These are phyloP conservation scores for Candidula unifasciata DNA, from an alignment of 2,888 invertebrate genomes.

Conservation along the genomic window DNA sequence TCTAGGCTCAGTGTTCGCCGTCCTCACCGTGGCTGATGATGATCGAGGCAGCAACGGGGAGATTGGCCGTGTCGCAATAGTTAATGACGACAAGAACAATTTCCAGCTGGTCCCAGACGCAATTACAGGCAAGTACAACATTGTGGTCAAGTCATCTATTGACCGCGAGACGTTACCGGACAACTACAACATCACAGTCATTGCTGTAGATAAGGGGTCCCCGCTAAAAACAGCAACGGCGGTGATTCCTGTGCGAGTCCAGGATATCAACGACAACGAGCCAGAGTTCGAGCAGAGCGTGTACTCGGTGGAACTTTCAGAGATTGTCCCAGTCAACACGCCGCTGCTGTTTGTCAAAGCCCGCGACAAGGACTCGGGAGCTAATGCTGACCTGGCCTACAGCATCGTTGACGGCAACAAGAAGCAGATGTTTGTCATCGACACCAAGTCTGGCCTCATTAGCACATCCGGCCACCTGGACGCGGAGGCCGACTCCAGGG, in stretches of 20 bases:
- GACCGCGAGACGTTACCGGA: slow-evolving; percentile 87
- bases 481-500: slow-evolving; percentile 88
- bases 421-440: slow-evolving; percentile 90
- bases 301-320: slow-evolving; percentile 91
- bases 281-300: slow-evolving; percentile 85
- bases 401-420: slow-evolving; percentile 89
- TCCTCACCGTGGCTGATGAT: slow-evolving; percentile 89
- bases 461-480: slow-evolving; percentile 91
- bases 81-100: slow-evolving; percentile 92
- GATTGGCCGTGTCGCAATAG: slow-evolving; percentile 82
- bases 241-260: slow-evolving; percentile 87
- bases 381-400: slow-evolving; percentile 89
- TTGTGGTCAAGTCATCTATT: slow-evolving; percentile 87
- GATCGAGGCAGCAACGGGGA: slow-evolving; percentile 91
- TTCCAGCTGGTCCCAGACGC: slow-evolving; percentile 85
- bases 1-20: slow-evolving; percentile 87
- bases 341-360: slow-evolving; percentile 83
- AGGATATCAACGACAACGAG: slow-evolving; percentile 90
- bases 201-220: slow-evolving; percentile 88
- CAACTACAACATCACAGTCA: slow-evolving; percentile 91
- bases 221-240: slow-evolving; percentile 62
- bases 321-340: slow-evolving; percentile 92
- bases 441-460: slow-evolving; percentile 92
- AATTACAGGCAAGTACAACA: slow-evolving; percentile 81
- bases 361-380: slow-evolving; percentile 89